Base-by-base conservation (phyloP, 2,113 vertebrate species). In the Melospiza melodia region DNA sequence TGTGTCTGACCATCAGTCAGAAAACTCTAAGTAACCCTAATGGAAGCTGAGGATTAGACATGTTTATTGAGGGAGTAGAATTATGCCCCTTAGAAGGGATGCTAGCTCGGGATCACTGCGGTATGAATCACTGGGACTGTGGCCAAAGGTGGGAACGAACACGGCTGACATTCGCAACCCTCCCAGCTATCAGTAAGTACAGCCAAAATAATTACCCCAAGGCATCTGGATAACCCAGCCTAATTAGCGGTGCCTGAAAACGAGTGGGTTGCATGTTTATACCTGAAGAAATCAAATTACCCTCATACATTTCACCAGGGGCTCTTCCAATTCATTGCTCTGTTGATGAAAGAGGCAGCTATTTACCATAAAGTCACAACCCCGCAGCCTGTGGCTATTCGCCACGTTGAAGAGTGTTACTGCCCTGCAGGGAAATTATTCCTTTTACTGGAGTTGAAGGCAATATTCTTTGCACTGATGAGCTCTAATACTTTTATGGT, bases 231-330 rank as follows among this genome's bases (percentile, higher is more conserved):
- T 96, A 97, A 97, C 94, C 94, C 94, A 97, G 90, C 90, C 96
- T 97, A 97, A 97, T 97, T 95, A 97, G 94, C 75, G n/a, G 94
- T 72, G 95, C 92, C 94, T 96, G 95, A 95, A 96, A 97, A 97
- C 52, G 93, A 95, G 94, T 95, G 93, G 96, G 96, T 96, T 95
- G 95, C 95, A 88, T 96, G 95, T 96, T 97, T 96, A 97, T 95
- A 97, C 94, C 96, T 97, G 96, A 97, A 97, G 96, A 97, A 97
- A 97, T 97, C 96, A 96, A 96, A 97, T 97, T 97, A 97, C 95
- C 91, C 93, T 97, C 93, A 96, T 95, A 97, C 87, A 95, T 97
- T 96, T 95, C 96, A 96, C 95, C 88, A 96, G 95, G 94, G 94
- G 96, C 95, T 97, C 96, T 97, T 96, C 96, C 91, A 97, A 95